These are phyloP conservation scores for Triops cancriformis DNA, from an alignment of 1,140 invertebrate species.

Conservation along the genomic window DNA sequence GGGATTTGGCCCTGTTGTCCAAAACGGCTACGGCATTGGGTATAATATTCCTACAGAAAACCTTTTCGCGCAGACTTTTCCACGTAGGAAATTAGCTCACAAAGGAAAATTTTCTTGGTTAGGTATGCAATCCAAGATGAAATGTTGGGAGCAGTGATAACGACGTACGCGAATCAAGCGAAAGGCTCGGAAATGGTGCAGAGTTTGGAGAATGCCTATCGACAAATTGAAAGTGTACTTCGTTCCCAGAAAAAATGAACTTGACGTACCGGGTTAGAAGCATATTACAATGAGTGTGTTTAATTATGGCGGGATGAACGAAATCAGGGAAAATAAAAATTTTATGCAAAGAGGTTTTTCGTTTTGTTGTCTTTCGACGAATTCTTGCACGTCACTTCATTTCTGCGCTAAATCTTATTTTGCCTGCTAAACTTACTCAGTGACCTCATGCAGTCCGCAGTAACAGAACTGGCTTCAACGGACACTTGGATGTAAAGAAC, in stretches of 20 bases:
- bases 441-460: too few species aligned
- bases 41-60: slow-evolving; percentile 41
- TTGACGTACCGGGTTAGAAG: background rate
- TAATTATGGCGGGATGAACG: background rate
- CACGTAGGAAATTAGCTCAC: background rate
- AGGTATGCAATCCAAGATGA: slow-evolving; percentile 67
- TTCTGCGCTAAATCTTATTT: too few species aligned
- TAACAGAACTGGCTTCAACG: too few species aligned
- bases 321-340: background rate
- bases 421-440: too few species aligned
- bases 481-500: too few species aligned
- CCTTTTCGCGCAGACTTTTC: background rate
- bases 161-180: slow-evolving; percentile 60
- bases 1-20: slow-evolving; percentile 86
- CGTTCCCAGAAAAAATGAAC: background rate
- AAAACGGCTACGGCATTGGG: slow-evolving; percentile 84
- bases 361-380: background rate
- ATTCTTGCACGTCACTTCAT: too few species aligned
- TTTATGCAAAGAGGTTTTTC: background rate
- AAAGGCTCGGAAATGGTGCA: slow-evolving; percentile 60
- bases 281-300: background rate
- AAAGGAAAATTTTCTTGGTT: slow-evolving; percentile 31
- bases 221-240: slow-evolving; percentile 46
- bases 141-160: slow-evolving; percentile 64
- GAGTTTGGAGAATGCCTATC: slow-evolving; percentile 57